These are phyloP conservation scores for Cosmia pyralina DNA, from an alignment of 2,888 invertebrate species.

Conservation along the genomic window DNA sequence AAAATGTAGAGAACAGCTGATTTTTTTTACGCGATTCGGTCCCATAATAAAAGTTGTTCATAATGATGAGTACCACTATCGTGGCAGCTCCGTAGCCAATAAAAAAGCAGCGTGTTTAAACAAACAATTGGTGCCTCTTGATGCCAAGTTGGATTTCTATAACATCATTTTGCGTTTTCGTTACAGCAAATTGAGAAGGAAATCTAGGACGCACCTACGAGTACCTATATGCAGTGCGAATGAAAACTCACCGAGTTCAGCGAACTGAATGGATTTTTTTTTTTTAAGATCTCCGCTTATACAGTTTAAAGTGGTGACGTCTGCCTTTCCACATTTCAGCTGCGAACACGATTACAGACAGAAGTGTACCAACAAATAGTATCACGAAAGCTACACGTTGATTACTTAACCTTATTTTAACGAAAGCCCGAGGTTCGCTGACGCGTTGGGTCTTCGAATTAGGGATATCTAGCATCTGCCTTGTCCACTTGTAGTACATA, in stretches of 20 bases:
- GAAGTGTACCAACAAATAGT: constrained; percentile 66
- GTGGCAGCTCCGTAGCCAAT: too few species aligned
- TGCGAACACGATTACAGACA: constrained; percentile 67
- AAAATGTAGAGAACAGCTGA: too few species aligned
- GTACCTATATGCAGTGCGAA: too few species aligned
- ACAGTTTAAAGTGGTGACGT: background rate
- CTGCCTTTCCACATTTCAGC: constrained; percentile 66
- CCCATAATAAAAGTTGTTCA: too few species aligned
- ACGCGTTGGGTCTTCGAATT: constrained; percentile 28
- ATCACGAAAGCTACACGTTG: constrained; percentile 68
- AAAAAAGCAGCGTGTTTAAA: too few species aligned
- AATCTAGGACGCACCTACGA: background rate
- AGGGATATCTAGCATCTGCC: constrained; percentile 63
- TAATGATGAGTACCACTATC: too few species aligned
- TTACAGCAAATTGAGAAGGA: constrained; percentile 6
- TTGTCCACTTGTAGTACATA: constrained; percentile 76
- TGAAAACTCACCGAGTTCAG: background rate
- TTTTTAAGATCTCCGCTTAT: background rate
- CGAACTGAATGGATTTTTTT: background rate
- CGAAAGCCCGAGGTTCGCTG: constrained; percentile 65
- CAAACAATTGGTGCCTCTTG: too few species aligned
- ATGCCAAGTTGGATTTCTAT: background rate
- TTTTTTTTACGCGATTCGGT: too few species aligned
- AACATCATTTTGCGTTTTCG: background rate
- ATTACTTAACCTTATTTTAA: constrained; percentile 62